Percentiles rank a stretch among this genome's conserved stretches.
phyloP scores from a whole-genome alignment of 2,797 vertebrate genomes.

The Staurois parvus region DNA sequence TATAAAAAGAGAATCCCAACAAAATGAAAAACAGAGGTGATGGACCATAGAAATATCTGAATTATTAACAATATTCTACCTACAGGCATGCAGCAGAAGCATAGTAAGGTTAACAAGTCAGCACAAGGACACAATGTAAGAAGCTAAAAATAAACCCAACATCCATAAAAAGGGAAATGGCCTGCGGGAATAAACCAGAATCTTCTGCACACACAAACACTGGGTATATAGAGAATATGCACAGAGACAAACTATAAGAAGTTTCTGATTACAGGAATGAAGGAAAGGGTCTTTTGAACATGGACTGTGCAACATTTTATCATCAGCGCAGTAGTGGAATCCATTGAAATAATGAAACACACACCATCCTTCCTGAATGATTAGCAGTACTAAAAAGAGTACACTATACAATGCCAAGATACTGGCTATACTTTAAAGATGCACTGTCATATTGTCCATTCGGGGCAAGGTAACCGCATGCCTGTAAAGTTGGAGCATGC shows the following conservation, averaged over 20 bases:
- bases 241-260: not conserved
- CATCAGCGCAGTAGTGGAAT: not conserved
- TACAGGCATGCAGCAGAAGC: not conserved
- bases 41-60: not conserved
- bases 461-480: no score
- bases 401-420: no score
- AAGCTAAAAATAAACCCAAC: slow-evolving; percentile 15
- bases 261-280: not conserved
- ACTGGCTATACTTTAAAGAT: no score
- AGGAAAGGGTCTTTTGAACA: not conserved
- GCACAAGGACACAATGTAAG: not conserved
- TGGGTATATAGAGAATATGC: not conserved
- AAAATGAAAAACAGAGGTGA: not conserved
- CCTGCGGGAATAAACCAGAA: not conserved
- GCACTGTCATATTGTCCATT: no score
- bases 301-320: not conserved
- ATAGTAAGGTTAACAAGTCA: not conserved
- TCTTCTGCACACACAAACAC: not conserved
- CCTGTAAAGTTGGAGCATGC: no score
- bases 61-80: slow-evolving; percentile 9
- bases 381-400: no score
- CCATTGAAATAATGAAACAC: not conserved
- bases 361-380: not conserved
- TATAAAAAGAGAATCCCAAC: not conserved
- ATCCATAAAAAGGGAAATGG: slow-evolving; percentile 3